Evolutionary conservation across 2,888 invertebrate genomes (phyloP).

Genomic region (Agrotis exclamationis): DNA sequence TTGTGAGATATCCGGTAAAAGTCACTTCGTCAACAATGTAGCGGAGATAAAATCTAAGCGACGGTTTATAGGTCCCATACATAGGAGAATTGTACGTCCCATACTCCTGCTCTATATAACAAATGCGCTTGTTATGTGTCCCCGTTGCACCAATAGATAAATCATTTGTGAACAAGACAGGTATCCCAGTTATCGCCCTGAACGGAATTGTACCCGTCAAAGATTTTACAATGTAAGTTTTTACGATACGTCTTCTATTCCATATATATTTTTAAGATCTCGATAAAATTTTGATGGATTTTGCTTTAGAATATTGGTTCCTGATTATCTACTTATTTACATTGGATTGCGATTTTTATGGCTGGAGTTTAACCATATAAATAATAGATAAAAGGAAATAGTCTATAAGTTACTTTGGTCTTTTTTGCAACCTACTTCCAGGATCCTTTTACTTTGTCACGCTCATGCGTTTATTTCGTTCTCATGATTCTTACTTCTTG

Average conservation of each 20-base stretch:
- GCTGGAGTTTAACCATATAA: no score
- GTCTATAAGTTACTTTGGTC: no score
- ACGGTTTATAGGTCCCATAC: slow-evolving; percentile 19
- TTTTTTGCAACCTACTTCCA: background rate
- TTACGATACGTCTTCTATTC: slow-evolving; percentile 27
- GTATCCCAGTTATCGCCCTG: slow-evolving; percentile 43
- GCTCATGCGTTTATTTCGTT: no score
- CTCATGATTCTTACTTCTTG: no score
- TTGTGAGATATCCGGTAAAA: slow-evolving; percentile 24
- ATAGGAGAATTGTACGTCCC: slow-evolving; percentile 26
- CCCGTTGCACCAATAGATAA: slow-evolving; percentile 48
- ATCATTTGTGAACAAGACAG: slow-evolving; percentile 48
- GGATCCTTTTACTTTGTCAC: no score
- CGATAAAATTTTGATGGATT: slow-evolving; percentile 26
- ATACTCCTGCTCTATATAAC: slow-evolving; percentile 17
- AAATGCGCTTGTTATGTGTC: slow-evolving; percentile 45
- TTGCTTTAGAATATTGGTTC: slow-evolving; percentile 16
- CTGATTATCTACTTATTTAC: background rate
- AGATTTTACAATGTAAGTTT: slow-evolving; percentile 51
- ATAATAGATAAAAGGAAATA: no score
- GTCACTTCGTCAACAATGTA: slow-evolving; percentile 33
- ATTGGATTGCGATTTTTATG: background rate
- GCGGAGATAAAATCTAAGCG: slow-evolving; percentile 40
- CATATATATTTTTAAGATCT: slow-evolving; percentile 26
- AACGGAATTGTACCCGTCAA: slow-evolving; percentile 41